A percentile compares a stretch with the other conserved stretches of the same genome.
Evolutionary conservation across 2,797 vertebrate genomes (phyloP).

Genomic region (Pipistrellus nathusii): DNA sequence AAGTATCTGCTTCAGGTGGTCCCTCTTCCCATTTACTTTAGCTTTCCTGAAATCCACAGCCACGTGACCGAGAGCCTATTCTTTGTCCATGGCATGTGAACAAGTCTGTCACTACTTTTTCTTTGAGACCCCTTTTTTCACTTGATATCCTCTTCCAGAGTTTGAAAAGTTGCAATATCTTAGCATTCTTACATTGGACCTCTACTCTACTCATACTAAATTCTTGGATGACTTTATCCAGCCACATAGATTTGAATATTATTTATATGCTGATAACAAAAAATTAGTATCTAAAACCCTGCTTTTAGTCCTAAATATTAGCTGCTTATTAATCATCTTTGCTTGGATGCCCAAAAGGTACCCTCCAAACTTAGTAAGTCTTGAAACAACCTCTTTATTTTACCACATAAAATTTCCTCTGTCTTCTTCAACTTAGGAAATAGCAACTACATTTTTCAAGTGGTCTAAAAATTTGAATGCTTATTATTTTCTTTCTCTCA

Average conservation of each 20-base stretch:
- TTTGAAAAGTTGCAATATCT: not conserved
- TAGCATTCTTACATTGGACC: not conserved
- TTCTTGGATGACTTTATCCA: not conserved
- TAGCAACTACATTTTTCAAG: not conserved
- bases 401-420: not conserved
- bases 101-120: not conserved
- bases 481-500: not conserved
- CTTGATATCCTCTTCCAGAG: not conserved
- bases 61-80: not conserved
- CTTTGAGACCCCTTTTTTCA: not conserved
- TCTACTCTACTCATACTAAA: not conserved
- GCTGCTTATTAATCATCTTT: not conserved
- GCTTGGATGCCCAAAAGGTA: not conserved
- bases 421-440: constrained; percentile 1
- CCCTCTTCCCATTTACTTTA: not conserved
- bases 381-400: constrained; percentile 2
- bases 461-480: not conserved
- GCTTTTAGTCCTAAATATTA: constrained; percentile 15
- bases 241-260: not conserved
- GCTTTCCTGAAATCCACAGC: not conserved
- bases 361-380: not conserved
- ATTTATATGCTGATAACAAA: not conserved
- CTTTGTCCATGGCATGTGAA: not conserved
- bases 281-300: not conserved
- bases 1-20: not conserved